Evolutionary conservation across 2,888 invertebrate genomes (phyloP).

Genomic region (Elegia similella): DNA sequence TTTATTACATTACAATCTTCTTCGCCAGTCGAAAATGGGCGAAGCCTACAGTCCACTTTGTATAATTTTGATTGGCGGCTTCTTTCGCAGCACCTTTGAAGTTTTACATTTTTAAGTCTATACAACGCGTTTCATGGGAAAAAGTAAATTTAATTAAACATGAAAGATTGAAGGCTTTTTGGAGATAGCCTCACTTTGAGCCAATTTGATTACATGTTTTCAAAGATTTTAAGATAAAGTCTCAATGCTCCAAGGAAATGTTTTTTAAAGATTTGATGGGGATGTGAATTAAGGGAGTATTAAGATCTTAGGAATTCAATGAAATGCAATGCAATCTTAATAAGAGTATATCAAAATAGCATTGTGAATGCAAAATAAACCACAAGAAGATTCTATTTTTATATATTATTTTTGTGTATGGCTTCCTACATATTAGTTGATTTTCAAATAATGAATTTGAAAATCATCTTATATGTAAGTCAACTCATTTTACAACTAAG

Average conservation of each 20-base stretch:
- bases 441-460: no score
- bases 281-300: constrained; percentile 6
- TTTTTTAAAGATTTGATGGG: constrained; percentile 17
- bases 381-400: no score
- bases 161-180: constrained; percentile 51
- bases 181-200: constrained; percentile 42
- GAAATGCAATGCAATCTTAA: no score
- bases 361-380: no score
- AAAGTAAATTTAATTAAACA: constrained; percentile 58
- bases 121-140: constrained; percentile 53
- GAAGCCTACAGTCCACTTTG: no score
- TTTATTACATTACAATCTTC: neutral
- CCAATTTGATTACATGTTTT: constrained; percentile 49
- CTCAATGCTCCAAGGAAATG: constrained; percentile 17
- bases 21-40: neutral
- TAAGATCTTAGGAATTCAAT: no score
- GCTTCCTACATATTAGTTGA: no score
- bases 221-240: constrained; percentile 28
- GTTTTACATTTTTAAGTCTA: constrained; percentile 50
- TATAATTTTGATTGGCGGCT: neutral
- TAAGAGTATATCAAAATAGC: no score
- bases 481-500: no score
- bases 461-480: no score
- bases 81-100: constrained; percentile 52
- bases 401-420: no score